Base-by-base conservation (phyloP, 2,888 invertebrate species). In the Cerastis leucographa region DNA sequence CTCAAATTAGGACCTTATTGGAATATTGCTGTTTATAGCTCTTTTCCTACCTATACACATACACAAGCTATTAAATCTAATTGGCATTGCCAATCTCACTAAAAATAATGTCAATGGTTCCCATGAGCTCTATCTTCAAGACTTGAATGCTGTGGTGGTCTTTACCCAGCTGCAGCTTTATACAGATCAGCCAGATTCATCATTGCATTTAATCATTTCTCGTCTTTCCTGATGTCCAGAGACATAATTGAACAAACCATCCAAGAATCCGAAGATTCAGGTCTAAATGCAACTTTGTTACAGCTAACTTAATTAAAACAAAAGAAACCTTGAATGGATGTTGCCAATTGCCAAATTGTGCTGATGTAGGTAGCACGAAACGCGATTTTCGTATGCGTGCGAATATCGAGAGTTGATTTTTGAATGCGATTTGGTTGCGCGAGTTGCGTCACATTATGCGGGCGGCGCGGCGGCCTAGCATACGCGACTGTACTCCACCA, bases 331-430 rank as follows among this genome's bases (percentile, higher is more conserved):
- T 93, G 93, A 85, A 76, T 87, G 85, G 89, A 90, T 91, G 91
- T 92, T 91, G 89, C 89, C 90, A 90, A 89, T 93, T 91, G 92
- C 92, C 90, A 92, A 93, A 94, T 89, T 89, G 89, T 90, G 90
- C 86, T 87, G 89, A 89, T 90, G 89, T 90, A 86, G 90, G 87
- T 87, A 90, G 88, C 89, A 89, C 87, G 89, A 89, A 86, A 88
- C 86, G 77, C 82, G 80, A 78, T 88, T 88, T 83, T 80, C 74
- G 86, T 89, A 88, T 90, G 91, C 90, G 91, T 92, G 91, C 83
- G 89, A 87, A 87, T 89, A 87, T 84, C 84, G 85, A 88, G 89
- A 88, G 85, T 87, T 87, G 88, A 78, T 88, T 91, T 90, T 89
- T 90, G 85, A 89, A 89, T 88, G 87, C 86, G 87, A 89, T 88